phyloP scores from a whole-genome alignment of 2,113 vertebrate species.

The Laterallus jamaicensis region DNA sequence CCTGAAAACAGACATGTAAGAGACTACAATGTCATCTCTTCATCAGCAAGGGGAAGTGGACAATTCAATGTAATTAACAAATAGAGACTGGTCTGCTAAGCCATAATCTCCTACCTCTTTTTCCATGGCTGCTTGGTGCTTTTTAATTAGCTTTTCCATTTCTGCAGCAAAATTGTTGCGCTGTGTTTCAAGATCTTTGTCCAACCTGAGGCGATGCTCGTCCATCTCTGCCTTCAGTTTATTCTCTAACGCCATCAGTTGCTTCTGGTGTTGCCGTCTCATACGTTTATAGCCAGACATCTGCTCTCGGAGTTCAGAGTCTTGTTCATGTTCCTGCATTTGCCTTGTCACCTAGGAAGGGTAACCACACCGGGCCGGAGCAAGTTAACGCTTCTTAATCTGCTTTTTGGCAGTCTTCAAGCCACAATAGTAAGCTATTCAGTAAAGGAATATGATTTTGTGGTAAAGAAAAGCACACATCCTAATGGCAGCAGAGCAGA shows the following conservation, averaged over 20 bases:
- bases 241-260: slow-evolving; percentile 96
- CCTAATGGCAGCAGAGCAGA: slow-evolving; percentile 9
- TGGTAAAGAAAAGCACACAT: neutral
- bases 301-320: slow-evolving; percentile 96
- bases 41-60: neutral
- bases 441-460: neutral
- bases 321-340: slow-evolving; percentile 98
- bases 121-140: slow-evolving; percentile 95
- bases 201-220: slow-evolving; percentile 94
- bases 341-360: slow-evolving; percentile 92
- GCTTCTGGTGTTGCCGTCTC: slow-evolving; percentile 98
- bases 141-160: slow-evolving; percentile 98
- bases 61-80: neutral
- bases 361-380: neutral
- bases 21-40: slow-evolving; percentile 27
- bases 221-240: slow-evolving; percentile 98
- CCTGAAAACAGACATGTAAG: slow-evolving; percentile 38
- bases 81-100: neutral
- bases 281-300: slow-evolving; percentile 99
- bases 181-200: slow-evolving; percentile 98
- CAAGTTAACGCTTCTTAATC: slow-evolving; percentile 23
- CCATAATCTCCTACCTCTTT: slow-evolving; percentile 86
- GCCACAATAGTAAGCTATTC: neutral
- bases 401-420: slow-evolving; percentile 24
- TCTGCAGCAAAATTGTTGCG: slow-evolving; percentile 94